Percentiles rank a stretch among this genome's conserved stretches.
Conservation (phyloP, 2,888 invertebrate species). For the Pharmacophagus antenor region DNA sequence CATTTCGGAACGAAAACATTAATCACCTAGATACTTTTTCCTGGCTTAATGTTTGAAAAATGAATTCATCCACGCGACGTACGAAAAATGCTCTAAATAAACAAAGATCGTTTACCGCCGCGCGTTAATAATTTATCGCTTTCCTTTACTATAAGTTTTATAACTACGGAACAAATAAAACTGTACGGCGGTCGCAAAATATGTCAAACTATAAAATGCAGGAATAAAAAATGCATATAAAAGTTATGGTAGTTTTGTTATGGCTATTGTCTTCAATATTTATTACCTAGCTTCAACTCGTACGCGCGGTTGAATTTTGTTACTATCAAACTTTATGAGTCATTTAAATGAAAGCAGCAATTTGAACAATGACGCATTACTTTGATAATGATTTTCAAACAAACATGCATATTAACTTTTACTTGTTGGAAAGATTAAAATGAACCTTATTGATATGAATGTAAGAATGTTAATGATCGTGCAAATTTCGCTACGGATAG, state of each 20-base stretch:
- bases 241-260: slow-evolving; percentile 26
- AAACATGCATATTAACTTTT: slow-evolving; percentile 36
- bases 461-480: slow-evolving; percentile 35
- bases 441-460: slow-evolving; percentile 38
- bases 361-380: slow-evolving; percentile 70
- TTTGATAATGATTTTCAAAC: slow-evolving; percentile 59
- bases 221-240: slow-evolving; percentile 30
- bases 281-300: slow-evolving; percentile 17
- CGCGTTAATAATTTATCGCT: slow-evolving; percentile 25
- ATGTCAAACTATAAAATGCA: slow-evolving; percentile 30
- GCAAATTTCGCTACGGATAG: slow-evolving; percentile 18
- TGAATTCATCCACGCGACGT: slow-evolving; percentile 19
- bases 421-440: slow-evolving; percentile 29
- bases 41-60: slow-evolving; percentile 21
- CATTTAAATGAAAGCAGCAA: slow-evolving; percentile 59
- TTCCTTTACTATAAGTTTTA: slow-evolving; percentile 25
- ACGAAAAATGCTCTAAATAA: slow-evolving; percentile 16
- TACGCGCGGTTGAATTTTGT: slow-evolving; percentile 13
- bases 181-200: slow-evolving; percentile 19
- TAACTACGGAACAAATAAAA: slow-evolving; percentile 27
- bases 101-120: slow-evolving; percentile 6
- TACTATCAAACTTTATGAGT: slow-evolving; percentile 46
- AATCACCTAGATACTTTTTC: slow-evolving; percentile 13
- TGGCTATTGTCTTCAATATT: slow-evolving; percentile 27
- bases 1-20: slow-evolving; percentile 14